phyloP scores from a whole-genome alignment of 2,113 vertebrate species.

The Neogobius melanostomus region DNA sequence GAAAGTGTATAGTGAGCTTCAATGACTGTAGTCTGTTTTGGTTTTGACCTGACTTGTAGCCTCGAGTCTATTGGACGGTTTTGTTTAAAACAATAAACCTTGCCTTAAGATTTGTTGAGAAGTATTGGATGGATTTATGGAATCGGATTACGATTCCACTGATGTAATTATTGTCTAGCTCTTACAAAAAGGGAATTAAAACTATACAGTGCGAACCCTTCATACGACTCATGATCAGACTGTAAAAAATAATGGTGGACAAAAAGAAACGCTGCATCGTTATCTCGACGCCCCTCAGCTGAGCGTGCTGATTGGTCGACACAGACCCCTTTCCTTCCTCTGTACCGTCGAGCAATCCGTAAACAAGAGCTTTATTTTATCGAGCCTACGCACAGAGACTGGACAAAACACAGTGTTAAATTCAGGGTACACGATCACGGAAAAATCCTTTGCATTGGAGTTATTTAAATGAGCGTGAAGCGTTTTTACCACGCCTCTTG shows the following conservation, averaged over 20 bases:
- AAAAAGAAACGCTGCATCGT: neutral
- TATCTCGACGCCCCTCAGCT: slow-evolving; percentile 53
- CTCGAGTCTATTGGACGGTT: slow-evolving; percentile 51
- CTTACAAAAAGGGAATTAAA: no score
- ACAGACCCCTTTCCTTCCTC: neutral
- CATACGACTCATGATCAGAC: no score
- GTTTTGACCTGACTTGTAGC: slow-evolving; percentile 46
- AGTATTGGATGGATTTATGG: no score
- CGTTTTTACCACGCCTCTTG: slow-evolving; percentile 14
- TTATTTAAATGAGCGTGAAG: neutral
- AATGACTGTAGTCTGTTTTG: slow-evolving; percentile 16
- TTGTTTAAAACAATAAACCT: slow-evolving; percentile 55
- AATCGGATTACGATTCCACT: no score
- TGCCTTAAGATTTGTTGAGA: slow-evolving; percentile 5
- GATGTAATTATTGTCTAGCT: no score
- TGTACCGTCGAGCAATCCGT: neutral
- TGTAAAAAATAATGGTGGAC: no score
- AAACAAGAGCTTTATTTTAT: neutral
- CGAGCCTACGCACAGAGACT: neutral
- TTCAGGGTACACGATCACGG: neutral
- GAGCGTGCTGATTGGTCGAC: slow-evolving; percentile 60
- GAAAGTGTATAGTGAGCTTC: neutral
- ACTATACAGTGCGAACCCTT: no score
- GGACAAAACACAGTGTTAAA: no score
- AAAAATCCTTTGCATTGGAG: neutral